Evolutionary conservation across 2,888 invertebrate species (phyloP).

Genomic region (Plebejus anna): DNA sequence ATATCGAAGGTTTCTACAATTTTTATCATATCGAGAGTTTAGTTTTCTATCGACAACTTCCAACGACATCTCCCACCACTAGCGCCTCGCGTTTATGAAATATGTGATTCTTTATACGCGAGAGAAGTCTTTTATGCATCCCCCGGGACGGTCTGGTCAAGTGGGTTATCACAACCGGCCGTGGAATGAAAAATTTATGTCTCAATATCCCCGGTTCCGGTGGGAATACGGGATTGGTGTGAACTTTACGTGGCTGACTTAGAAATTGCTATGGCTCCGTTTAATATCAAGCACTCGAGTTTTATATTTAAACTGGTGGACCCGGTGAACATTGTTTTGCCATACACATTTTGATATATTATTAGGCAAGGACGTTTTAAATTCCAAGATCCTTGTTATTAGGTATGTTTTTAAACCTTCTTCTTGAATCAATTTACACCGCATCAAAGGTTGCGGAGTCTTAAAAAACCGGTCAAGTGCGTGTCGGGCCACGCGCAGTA

Average conservation of each 20-base stretch:
- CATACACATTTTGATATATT: too few species aligned
- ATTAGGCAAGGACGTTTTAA: too few species aligned
- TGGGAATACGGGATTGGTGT: constrained; percentile 18
- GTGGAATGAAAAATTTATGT: constrained; percentile 79
- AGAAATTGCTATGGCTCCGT: constrained; percentile 14
- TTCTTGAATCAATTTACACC: too few species aligned
- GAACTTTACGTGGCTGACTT: constrained; percentile 21
- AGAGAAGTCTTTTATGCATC: constrained; percentile 79
- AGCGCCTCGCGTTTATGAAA: constrained; percentile 65
- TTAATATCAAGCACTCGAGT: neutral
- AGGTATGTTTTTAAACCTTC: too few species aligned
- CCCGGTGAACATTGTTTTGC: neutral
- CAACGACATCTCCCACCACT: constrained; percentile 42
- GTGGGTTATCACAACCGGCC: constrained; percentile 76
- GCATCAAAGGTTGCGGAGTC: too few species aligned
- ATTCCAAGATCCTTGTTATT: too few species aligned
- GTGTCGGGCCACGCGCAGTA: too few species aligned
- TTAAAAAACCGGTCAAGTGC: too few species aligned
- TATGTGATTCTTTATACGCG: constrained; percentile 78
- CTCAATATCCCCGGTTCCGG: constrained; percentile 62
- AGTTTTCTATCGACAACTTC: constrained; percentile 28
- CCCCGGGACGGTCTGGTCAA: constrained; percentile 72
- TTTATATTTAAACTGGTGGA: neutral
- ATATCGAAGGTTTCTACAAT: too few species aligned
- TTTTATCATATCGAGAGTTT: too few species aligned